Evolutionary conservation across 2,888 invertebrate genomes (phyloP).

Genomic region (Scaptomyza cyrtandrae): DNA sequence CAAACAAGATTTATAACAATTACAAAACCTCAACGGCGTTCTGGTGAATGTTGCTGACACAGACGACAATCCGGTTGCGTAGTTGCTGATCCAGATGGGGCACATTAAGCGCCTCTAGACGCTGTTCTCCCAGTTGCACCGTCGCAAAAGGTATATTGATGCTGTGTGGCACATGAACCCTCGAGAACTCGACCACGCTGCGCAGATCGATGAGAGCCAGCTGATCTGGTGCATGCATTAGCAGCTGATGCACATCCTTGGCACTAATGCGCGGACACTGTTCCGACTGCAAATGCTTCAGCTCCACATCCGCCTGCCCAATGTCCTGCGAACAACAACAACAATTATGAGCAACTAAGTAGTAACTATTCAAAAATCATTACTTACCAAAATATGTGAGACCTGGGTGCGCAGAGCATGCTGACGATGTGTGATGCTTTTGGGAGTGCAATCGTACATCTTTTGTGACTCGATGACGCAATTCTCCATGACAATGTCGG

Average conservation of each 20-base stretch:
- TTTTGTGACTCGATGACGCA: slow-evolving; percentile 95
- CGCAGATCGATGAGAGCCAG: slow-evolving; percentile 90
- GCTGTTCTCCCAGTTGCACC: slow-evolving; percentile 89
- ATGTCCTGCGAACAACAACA: slow-evolving; percentile 86
- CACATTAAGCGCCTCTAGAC: slow-evolving; percentile 89
- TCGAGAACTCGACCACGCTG: slow-evolving; percentile 86
- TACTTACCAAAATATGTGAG: slow-evolving; percentile 79
- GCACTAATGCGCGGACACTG: slow-evolving; percentile 93
- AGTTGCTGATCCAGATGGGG: slow-evolving; percentile 87
- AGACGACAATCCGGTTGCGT: slow-evolving; percentile 89
- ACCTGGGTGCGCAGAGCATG: slow-evolving; percentile 87
- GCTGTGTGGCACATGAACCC: slow-evolving; percentile 92
- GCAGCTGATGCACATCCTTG: slow-evolving; percentile 91
- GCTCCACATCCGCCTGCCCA: slow-evolving; percentile 86
- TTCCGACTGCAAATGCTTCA: slow-evolving; percentile 90
- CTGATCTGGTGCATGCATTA: slow-evolving; percentile 87
- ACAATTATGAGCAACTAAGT: neutral
- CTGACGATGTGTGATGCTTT: slow-evolving; percentile 93
- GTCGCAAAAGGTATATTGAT: slow-evolving; percentile 95
- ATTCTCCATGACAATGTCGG: slow-evolving; percentile 97
- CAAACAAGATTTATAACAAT: neutral
- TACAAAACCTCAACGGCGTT: slow-evolving; percentile 89
- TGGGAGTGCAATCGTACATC: slow-evolving; percentile 92
- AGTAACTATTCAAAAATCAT: neutral
- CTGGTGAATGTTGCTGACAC: slow-evolving; percentile 92